Evolutionary conservation across 2,113 vertebrate genomes (phyloP), one percentile per base, ranked within the genome.

Genomic region (Castor canadensis): DNA sequence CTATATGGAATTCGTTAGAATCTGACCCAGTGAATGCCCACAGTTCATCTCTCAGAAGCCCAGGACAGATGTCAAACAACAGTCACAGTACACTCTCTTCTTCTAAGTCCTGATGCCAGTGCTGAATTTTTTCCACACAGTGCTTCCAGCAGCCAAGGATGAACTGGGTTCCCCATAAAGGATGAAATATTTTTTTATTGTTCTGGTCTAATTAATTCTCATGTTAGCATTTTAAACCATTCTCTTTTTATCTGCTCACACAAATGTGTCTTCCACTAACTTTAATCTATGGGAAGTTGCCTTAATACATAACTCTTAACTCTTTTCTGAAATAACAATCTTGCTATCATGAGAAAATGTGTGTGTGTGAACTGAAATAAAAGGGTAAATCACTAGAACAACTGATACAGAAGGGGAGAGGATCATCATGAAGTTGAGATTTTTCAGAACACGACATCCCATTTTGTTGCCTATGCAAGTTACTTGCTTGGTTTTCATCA

Each of bases 131-230:
- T 30, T 9, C 49, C 45, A 92, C 26, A 30, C 7, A 10, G 32
- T 40, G 10, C 15, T 75, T 43, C 19, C 30, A 4, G 6, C 4
- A 76, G 54, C n/a, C 35, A 72, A 19, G 52, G 62, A 71, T 30
- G 7, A 35, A 81, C 16, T 32, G 6, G 3, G 9, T 16, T 38
- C 71, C 60, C 45, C 76, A 71, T 76, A 94, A 77, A 86, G 58
- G 45, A 45, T 40, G 58, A 84, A 24, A 15, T 67, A 49, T 17
- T 73, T 95, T 60, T 60, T 58, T 30, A n/a, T 54, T 0, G 38
- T 35, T 83, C 76, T 87, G 28, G 17, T 83, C 69, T 93, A 60
- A 56, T 93, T n/a, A n/a, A n/a, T n/a, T n/a, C n/a, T 93, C 64
- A 88, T 76, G 62, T 28, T 82, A 45, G 86, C 49, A 38, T 40